Evolutionary conservation across 2,113 vertebrate species (phyloP), one percentile per base, ranked within the genome.

Genomic region (Dasyprocta punctata): DNA sequence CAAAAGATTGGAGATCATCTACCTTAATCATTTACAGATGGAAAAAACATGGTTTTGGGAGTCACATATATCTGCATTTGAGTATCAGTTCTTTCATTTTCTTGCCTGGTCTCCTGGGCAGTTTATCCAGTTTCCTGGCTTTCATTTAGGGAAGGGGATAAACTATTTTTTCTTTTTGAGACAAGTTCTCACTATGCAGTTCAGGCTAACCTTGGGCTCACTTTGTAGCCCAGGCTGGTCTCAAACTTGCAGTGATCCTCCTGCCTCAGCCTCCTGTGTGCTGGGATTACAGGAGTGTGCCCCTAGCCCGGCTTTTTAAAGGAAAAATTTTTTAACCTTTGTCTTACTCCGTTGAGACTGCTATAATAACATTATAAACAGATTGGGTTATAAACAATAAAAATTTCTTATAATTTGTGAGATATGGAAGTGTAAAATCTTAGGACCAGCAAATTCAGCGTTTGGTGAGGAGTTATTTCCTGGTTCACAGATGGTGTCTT

Each of bases 81-180:
- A 88, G 92, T 44, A 36, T n/a, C 75, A 86, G 28, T 49, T 49
- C 47, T 26, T 89, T 95, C 26, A n/a, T 81, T 94, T 88, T 63
- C 77, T 88, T 58, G 13, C 58, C 77, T n/a, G 16, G 49, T n/a
- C 86, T 88, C 36, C 38, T 90, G 49, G 49, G 56, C 47, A 63
- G 22, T 92, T 89, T 71, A 30, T 90, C 87, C 13, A 41, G 7
- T 80, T 89, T 65, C 71, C 54, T 83, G 38, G 8, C 56, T 69
- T 90, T 47, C 52, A 56, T 52, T 7, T 28, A 84, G 47, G 60
- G 69, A 75, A 73, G 38, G 65, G 71, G 30, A 77, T 81, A n/a
- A n/a, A n/a, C n/a, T n/a, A n/a, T n/a, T n/a, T n/a, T n/a, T n/a
- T n/a, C n/a, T n/a, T n/a, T n/a, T n/a, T n/a, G n/a, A n/a, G n/a